Base-by-base conservation (phyloP, 2,797 vertebrate genomes). In the Epinephelus malabaricus region DNA sequence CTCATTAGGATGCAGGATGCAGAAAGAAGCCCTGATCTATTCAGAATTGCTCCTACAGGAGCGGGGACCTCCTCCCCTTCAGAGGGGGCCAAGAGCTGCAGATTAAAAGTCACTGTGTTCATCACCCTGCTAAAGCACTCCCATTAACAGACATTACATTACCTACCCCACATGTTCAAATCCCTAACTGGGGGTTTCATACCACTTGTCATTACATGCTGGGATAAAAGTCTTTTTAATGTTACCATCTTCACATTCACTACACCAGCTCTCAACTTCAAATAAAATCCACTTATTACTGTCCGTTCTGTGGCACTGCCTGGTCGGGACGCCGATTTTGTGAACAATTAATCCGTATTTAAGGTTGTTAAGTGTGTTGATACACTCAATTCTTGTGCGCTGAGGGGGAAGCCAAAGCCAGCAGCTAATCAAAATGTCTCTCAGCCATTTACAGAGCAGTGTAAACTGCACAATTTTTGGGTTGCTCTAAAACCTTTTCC, bases 271-370 rank as follows among this genome's bases (percentile, higher is more conserved):
- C 76, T 71, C 60, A 0, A 70, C 89, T 84, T 89, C 84, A 86
- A 86, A 84, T 86, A n/a, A 74, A 90, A 85, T 83, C 81, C 86
- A 67, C 46, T 79, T 81, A 79, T 88, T 79, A 78, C 84, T 62
- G 81, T 86, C 81, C 82, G 38, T 68, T 78, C 75, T 59, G 69
- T 61, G 79, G 81, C 14, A 9, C 67, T 5, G 81, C 76, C 50
- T 49, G 63, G 72, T 86, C 19, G 19, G 46, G 73, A 84, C 23
- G 69, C 64, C 2, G 70, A 81, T 84, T 91, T 88, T 1, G 63
- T 70, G 83, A 91, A 94, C 89, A 91, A 92, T 94, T 91, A 94
- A 94, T 93, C 87, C 71, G 40, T 76, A 77, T 92, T 92, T 92
- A 84, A 90, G 84, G 89, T 86, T 82, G 83, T 88, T 91, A 85